phyloP scores from a whole-genome alignment of 2,888 invertebrate species.

The Chrysotoxum bicinctum region DNA sequence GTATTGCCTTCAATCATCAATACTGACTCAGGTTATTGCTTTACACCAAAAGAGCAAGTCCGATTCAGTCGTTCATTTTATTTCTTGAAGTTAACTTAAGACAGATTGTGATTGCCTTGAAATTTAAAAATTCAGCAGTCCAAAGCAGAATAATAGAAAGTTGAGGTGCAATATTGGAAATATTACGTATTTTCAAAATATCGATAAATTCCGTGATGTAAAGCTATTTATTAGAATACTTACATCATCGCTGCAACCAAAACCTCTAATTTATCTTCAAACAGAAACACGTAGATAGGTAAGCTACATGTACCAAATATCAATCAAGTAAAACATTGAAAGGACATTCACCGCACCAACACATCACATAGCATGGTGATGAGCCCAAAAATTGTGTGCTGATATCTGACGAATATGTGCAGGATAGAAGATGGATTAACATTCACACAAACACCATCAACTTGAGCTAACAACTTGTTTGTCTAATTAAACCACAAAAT shows the following conservation, averaged over 20 bases:
- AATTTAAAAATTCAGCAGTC: not conserved
- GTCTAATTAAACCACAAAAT: slow-evolving; percentile 72
- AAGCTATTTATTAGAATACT: slow-evolving; percentile 26
- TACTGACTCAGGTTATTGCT: too few species aligned
- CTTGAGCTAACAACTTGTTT: slow-evolving; percentile 52
- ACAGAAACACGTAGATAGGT: slow-evolving; percentile 1
- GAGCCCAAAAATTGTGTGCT: slow-evolving; percentile 4
- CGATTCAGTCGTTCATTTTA: too few species aligned
- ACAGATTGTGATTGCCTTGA: too few species aligned
- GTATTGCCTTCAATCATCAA: too few species aligned
- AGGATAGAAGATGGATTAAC: not conserved
- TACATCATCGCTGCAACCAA: not conserved
- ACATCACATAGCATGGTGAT: slow-evolving; percentile 2
- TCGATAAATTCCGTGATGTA: not conserved
- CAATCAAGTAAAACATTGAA: slow-evolving; percentile 32
- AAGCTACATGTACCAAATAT: slow-evolving; percentile 18
- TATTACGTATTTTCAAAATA: not conserved
- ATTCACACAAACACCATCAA: slow-evolving; percentile 16
- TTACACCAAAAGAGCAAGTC: too few species aligned
- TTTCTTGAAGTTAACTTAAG: too few species aligned
- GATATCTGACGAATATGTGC: not conserved
- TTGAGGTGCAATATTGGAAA: not conserved
- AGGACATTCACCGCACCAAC: slow-evolving; percentile 44
- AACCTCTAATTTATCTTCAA: slow-evolving; percentile 28
- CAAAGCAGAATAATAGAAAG: not conserved